Conservation (phyloP, 1,140 invertebrate species). For the Pogonognathellus flavescens region DNA sequence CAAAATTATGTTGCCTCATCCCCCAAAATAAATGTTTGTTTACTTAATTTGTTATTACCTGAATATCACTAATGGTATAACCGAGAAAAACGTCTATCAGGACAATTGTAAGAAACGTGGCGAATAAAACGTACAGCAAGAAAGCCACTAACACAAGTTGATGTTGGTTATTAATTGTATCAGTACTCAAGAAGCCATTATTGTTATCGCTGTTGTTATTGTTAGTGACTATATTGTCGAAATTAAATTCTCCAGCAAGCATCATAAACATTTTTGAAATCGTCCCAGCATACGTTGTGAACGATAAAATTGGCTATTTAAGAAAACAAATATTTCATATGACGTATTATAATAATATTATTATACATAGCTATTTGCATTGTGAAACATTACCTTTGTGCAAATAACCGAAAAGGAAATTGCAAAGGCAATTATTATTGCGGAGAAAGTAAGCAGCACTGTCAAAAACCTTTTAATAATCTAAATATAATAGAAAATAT, state of each 20-base stretch:
- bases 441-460: background rate
- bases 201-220: background rate
- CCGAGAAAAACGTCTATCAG: constrained; percentile 28
- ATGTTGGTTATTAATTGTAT: background rate
- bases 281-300: background rate
- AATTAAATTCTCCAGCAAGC: constrained; percentile 13
- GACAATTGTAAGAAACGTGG: constrained; percentile 16
- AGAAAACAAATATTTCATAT: too few species aligned
- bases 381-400: background rate
- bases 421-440: background rate
- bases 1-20: background rate
- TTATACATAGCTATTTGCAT: background rate
- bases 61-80: constrained; percentile 10
- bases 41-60: background rate
- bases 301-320: background rate
- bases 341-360: too few species aligned
- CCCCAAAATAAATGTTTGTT: background rate
- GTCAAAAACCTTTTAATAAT: constrained; percentile 21
- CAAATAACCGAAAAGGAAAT: background rate
- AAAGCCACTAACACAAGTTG: background rate
- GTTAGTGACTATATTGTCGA: background rate
- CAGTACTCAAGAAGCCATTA: background rate
- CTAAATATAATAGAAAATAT: background rate
- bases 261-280: constrained; percentile 26
- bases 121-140: background rate